phyloP scores from a whole-genome alignment of 2,888 invertebrate species.

The Pandemis heparana region DNA sequence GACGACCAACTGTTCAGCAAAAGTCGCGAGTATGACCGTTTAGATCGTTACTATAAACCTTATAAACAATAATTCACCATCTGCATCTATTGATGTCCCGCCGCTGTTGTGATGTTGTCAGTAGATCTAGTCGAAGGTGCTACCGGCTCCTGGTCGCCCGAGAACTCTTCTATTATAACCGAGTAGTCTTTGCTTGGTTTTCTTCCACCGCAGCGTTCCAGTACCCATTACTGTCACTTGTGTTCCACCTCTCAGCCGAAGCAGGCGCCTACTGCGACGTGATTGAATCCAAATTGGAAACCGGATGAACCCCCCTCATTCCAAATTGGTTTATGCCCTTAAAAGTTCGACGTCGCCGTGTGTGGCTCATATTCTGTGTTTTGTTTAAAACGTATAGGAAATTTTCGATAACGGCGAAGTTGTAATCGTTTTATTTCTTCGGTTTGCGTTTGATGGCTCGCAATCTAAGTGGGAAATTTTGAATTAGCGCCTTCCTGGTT shows the following conservation, averaged over 20 bases:
- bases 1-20: too few relatives aligned
- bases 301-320: slow-evolving; percentile 54
- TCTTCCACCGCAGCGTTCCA: background rate
- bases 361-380: slow-evolving; percentile 19
- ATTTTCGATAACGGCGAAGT: slow-evolving; percentile 28
- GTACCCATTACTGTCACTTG: slow-evolving; percentile 44
- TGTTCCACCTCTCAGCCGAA: slow-evolving; percentile 53
- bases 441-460: background rate
- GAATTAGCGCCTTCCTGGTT: background rate
- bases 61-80: too few relatives aligned
- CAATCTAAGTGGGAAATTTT: background rate
- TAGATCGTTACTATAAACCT: too few relatives aligned
- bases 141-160: too few relatives aligned
- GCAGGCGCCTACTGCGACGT: slow-evolving; percentile 53
- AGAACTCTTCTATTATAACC: too few relatives aligned
- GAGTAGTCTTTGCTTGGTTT: too few relatives aligned
- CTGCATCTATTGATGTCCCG: too few relatives aligned
- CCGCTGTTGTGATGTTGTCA: too few relatives aligned
- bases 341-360: slow-evolving; percentile 34
- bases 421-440: slow-evolving; percentile 13
- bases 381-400: slow-evolving; percentile 31
- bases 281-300: slow-evolving; percentile 65
- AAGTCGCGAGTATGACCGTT: too few relatives aligned
- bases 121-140: too few relatives aligned
- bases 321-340: slow-evolving; percentile 47